A percentile compares a stretch with the other conserved stretches of the same genome.
phyloP scores from a whole-genome alignment of 2,113 vertebrate genomes.

The Rousettus leschenaultii region DNA sequence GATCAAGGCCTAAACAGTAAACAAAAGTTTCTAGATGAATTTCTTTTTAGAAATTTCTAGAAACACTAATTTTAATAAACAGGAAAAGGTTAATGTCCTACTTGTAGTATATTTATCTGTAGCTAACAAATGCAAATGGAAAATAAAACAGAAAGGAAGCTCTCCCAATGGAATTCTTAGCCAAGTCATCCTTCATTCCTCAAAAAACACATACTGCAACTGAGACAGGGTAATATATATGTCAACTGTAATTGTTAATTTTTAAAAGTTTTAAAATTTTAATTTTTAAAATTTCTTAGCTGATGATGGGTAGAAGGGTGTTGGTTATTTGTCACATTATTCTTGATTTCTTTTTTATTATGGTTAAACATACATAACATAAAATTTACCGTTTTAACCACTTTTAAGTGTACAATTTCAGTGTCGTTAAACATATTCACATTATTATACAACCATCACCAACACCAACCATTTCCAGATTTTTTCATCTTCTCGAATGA shows the following conservation, averaged over 20 bases:
- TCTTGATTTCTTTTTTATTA: neutral
- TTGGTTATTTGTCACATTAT: neutral
- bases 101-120: neutral
- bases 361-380: neutral
- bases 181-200: neutral
- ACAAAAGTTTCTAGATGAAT: constrained; percentile 1
- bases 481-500: neutral
- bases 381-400: neutral
- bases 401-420: neutral
- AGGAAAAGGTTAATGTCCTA: neutral
- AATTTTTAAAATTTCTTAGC: neutral
- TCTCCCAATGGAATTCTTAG: neutral
- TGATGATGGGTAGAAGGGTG: neutral
- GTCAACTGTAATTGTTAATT: neutral
- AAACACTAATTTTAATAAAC: constrained; percentile 33
- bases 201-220: neutral
- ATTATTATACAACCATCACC: neutral
- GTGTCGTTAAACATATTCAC: neutral
- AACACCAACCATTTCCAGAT: neutral
- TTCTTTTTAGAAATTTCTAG: constrained; percentile 16
- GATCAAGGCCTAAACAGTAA: neutral
- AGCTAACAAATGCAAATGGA: neutral
- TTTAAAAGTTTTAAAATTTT: too few relatives aligned
- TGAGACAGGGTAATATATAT: neutral
- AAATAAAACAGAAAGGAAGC: constrained; percentile 19